Conservation (phyloP, 2,113 vertebrate genomes). For the Carollia perspicillata region DNA sequence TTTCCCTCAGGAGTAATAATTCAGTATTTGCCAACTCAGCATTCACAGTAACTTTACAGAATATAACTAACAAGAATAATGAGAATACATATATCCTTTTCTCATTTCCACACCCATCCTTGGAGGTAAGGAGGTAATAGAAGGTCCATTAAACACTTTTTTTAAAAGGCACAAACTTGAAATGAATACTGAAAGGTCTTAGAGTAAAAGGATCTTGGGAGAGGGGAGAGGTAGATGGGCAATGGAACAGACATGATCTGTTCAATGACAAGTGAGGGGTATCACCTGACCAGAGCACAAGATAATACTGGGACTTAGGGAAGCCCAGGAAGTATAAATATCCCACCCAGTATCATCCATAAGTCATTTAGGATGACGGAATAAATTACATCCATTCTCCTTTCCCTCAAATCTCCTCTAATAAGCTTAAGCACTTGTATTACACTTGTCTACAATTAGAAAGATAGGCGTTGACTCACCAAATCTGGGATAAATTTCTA, state of each 20-base stretch:
- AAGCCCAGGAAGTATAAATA: neutral
- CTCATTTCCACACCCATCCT: neutral
- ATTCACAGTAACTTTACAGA: neutral
- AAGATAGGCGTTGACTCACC: neutral
- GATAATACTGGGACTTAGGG: neutral
- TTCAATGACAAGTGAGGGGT: neutral
- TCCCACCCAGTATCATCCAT: neutral
- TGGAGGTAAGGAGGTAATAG: neutral
- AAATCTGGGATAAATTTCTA: neutral
- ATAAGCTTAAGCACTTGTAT: neutral
- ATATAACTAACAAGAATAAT: neutral
- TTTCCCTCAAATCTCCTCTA: neutral
- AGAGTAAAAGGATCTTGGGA: neutral
- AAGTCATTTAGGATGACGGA: neutral
- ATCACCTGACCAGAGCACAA: neutral
- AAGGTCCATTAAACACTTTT: neutral
- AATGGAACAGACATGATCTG: neutral
- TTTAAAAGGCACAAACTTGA: neutral
- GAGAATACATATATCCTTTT: neutral
- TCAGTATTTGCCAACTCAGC: neutral
- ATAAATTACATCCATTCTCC: neutral
- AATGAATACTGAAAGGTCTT: neutral
- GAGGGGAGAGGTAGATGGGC: neutral
- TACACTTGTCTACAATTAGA: neutral
- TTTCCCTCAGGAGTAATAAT: neutral